A percentile compares a stretch with the other conserved stretches of the same genome.
These are phyloP conservation scores for Erebia palarica DNA, from an alignment of 2,888 invertebrate species.

Conservation along the genomic window DNA sequence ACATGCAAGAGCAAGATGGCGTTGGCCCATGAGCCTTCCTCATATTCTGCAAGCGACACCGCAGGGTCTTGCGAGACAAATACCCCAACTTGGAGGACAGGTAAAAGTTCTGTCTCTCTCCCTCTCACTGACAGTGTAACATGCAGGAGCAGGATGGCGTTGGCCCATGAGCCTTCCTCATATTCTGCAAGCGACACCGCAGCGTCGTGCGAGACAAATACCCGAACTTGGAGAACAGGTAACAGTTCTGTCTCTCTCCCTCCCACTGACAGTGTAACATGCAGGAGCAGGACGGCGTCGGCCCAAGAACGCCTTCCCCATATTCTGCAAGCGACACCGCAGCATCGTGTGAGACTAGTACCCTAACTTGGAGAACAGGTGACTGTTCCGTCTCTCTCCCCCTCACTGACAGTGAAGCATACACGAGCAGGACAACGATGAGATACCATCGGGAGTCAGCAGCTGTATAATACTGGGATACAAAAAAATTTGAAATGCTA, in stretches of 20 bases:
- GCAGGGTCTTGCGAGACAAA: slow-evolving; percentile 92
- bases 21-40: slow-evolving; percentile 97
- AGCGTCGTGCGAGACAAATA: slow-evolving; percentile 93
- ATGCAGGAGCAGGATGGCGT: slow-evolving; percentile 73
- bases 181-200: slow-evolving; percentile 96
- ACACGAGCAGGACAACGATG: too few relatives aligned
- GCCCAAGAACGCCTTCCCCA: slow-evolving; percentile 97
- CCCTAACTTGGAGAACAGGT: slow-evolving; percentile 93
- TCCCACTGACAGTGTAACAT: slow-evolving; percentile 67
- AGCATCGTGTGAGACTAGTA: slow-evolving; percentile 93
- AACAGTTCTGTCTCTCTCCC: slow-evolving; percentile 9
- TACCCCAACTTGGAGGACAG: slow-evolving; percentile 94
- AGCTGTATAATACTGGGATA: too few relatives aligned
- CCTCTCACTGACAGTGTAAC: background rate
- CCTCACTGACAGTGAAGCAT: slow-evolving; percentile 43
- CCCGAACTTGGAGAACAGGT: slow-evolving; percentile 93
- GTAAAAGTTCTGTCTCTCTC: slow-evolving; percentile 51
- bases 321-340: slow-evolving; percentile 96
- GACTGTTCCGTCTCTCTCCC: slow-evolving; percentile 1
- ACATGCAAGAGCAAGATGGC: slow-evolving; percentile 73
- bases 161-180: slow-evolving; percentile 97
- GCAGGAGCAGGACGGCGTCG: slow-evolving; percentile 83
- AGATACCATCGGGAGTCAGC: too few relatives aligned
- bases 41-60: slow-evolving; percentile 96
- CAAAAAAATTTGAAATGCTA: too few relatives aligned